phyloP scores from a whole-genome alignment of 1,140 invertebrate genomes.

The Thalassaphorura encarpata region DNA sequence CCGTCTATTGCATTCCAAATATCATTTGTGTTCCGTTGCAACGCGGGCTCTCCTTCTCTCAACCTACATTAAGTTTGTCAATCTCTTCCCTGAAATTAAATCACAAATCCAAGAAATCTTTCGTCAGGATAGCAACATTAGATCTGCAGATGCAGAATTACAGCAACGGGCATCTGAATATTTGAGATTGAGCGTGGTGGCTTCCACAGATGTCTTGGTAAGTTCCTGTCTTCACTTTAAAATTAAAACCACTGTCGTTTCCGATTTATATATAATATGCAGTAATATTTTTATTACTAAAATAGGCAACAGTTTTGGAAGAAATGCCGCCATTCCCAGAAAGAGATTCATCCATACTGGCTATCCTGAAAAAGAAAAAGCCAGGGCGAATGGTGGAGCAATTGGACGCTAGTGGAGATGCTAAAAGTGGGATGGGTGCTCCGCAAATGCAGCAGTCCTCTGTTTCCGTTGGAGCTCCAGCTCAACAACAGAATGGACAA shows the following conservation, averaged over 20 bases:
- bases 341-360: conserved; percentile 93
- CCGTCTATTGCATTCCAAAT: conserved; percentile 94
- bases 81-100: conserved; percentile 98
- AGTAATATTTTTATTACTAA: conserved; percentile 5
- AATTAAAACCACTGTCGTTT: no score
- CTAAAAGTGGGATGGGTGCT: conserved; percentile 64
- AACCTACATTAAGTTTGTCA: conserved; percentile 99
- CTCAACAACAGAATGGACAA: conserved; percentile 40
- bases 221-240: conserved; percentile 18
- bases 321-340: conserved; percentile 99
- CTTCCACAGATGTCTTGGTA: conserved; percentile 89
- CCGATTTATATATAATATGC: neutral
- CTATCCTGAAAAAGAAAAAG: conserved; percentile 97
- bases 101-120: conserved; percentile 93
- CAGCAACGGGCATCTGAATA: conserved; percentile 98
- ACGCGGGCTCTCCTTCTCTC: conserved; percentile 92
- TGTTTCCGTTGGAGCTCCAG: conserved; percentile 65
- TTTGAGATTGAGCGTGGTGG: conserved; percentile 89
- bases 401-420: conserved; percentile 40
- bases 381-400: conserved; percentile 77
- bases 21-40: conserved; percentile 93
- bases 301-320: conserved; percentile 87
- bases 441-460: conserved; percentile 37
- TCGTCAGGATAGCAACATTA: conserved; percentile 86
- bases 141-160: conserved; percentile 94